Evolutionary conservation across 2,797 vertebrate species (phyloP), one percentile per base, ranked within the genome.

Genomic region (Microctenopoma steveboyesi): DNA sequence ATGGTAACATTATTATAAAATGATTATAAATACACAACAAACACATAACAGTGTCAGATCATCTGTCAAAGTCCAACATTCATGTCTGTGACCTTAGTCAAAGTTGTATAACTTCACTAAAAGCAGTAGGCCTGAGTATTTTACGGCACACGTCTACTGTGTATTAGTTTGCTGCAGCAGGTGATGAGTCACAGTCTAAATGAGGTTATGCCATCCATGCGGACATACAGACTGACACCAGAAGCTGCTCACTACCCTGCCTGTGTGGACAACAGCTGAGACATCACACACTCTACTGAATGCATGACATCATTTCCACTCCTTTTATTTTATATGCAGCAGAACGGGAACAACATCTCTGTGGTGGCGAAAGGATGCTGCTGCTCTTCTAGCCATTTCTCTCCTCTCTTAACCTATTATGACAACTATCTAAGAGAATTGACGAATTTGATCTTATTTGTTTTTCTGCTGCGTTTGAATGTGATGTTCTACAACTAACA

Each of bases 181-280:
- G 77, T 85, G 81, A 85, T 91, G 90, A 89, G 82, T 90, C 86
- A 89, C 78, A 74, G 85, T 45, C 74, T 69, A 86, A 86, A 83
- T 85, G 82, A 86, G 85, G 86, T 86, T 87, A 85, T 90, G 58
- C 78, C 80, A 79, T 86, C 83, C 60, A 78, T 86, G 80, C 48
- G 68, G 71, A 83, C 83, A 78, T 67, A 56, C 63, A 57, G 81
- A 57, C 81, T 79, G 87, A 87, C 88, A 89, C 70, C 79, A 85
- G 78, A 83, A 69, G 78, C 85, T 57, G 10, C 82, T 84, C 74
- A 51, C 69, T 76, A 67, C 66, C 65, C 86, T 64, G 46, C 75
- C 71, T 74, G 74, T 85, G 67, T 72, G 69, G 88, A 83, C 83
- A 89, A 85, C 86, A 87, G 85, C 84, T 90, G 85, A 86, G 79